phyloP scores from a whole-genome alignment of 2,113 vertebrate genomes.

The Gallinago jamesoni region DNA sequence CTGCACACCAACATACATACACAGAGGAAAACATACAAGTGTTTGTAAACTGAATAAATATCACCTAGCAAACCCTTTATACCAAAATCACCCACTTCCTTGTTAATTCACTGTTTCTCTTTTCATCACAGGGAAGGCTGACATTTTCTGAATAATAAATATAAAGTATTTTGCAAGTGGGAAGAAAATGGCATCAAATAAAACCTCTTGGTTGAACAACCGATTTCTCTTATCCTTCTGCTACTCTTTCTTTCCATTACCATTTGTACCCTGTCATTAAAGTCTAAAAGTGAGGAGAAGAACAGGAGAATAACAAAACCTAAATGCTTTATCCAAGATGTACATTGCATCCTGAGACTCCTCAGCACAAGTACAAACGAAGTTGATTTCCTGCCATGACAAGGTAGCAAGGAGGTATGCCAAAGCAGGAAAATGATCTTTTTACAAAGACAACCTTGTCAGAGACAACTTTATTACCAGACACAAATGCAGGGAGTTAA shows the following conservation, averaged over 20 bases:
- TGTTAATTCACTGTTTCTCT: not conserved
- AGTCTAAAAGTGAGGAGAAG: not conserved
- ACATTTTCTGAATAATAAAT: not conserved
- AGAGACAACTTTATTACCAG: slow-evolving; percentile 12
- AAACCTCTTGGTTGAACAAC: not conserved
- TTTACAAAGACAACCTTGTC: slow-evolving; percentile 1
- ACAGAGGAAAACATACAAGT: not conserved
- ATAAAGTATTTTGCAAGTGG: not conserved
- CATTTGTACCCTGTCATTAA: not conserved
- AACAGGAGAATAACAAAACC: not conserved
- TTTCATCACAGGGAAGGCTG: not conserved
- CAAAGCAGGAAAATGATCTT: not conserved
- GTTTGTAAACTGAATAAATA: not conserved
- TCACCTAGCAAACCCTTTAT: not conserved
- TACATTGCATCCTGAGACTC: not conserved
- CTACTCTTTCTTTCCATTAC: not conserved
- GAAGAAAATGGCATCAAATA: not conserved
- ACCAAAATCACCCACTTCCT: not conserved
- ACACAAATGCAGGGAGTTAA: not conserved
- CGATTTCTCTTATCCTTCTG: not conserved
- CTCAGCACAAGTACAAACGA: not conserved
- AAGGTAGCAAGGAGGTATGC: not conserved
- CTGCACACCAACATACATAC: not conserved
- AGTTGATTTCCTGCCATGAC: slow-evolving; percentile 17
- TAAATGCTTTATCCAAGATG: not conserved